Conservation (phyloP, 1,140 invertebrate species). For the Trichoplusia ni region DNA sequence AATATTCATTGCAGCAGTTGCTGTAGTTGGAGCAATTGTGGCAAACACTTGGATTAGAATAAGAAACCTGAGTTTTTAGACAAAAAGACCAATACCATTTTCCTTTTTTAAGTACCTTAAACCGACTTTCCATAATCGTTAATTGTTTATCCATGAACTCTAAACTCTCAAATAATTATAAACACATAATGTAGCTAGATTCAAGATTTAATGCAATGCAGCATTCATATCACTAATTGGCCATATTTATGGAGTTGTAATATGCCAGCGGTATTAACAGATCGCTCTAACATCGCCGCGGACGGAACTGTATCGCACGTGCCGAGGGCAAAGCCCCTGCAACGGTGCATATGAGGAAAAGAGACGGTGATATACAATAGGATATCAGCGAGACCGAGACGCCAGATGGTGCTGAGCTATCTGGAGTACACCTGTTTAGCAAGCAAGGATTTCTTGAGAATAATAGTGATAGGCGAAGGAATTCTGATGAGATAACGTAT, state of each 20-base stretch:
- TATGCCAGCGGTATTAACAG: neutral
- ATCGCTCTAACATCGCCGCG: conserved; percentile 1
- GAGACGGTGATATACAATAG: neutral
- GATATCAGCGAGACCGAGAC: neutral
- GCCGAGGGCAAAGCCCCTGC: conserved; percentile 32
- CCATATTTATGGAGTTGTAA: neutral
- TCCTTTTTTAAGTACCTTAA: no score
- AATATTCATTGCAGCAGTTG: no score
- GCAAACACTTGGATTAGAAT: no score
- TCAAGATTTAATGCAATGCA: neutral
- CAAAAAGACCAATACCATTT: no score
- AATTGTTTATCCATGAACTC: no score
- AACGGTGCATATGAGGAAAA: conserved; percentile 10
- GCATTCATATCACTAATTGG: neutral
- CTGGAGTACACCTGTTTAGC: conserved; percentile 11
- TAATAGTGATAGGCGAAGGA: neutral
- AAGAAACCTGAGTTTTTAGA: no score
- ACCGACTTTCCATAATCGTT: no score
- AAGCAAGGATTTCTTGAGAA: conserved; percentile 1
- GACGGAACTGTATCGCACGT: conserved; percentile 26
- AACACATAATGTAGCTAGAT: no score
- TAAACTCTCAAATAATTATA: no score
- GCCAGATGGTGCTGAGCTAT: conserved; percentile 6
- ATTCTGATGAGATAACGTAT: no score
- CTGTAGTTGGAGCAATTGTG: no score